Conservation (phyloP, 2,113 vertebrate genomes). For the Cichladusa arquata region DNA sequence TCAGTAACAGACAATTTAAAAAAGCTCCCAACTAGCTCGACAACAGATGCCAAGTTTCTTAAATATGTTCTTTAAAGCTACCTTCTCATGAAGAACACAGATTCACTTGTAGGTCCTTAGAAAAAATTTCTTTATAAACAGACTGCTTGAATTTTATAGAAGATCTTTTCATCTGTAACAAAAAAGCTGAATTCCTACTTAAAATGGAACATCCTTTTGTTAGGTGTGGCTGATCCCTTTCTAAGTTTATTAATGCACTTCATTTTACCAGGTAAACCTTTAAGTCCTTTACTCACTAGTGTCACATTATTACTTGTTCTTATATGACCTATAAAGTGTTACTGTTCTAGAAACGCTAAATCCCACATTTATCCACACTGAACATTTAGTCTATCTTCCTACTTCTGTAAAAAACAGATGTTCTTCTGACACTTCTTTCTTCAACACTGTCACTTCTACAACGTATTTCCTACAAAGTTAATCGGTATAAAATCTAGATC, state of each 20-base stretch:
- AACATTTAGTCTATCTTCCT: conserved; percentile 7
- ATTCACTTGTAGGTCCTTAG: background rate
- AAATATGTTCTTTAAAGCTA: conserved; percentile 22
- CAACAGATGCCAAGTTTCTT: background rate
- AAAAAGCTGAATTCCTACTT: background rate
- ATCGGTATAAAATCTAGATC: conserved; percentile 46
- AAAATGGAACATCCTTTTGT: background rate
- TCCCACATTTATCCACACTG: background rate
- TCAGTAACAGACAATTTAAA: background rate
- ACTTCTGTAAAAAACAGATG: background rate
- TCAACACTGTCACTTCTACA: background rate
- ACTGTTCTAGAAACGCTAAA: conserved; percentile 18
- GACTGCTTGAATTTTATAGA: background rate
- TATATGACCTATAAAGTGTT: background rate
- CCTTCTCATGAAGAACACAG: background rate
- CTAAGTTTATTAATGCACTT: conserved; percentile 12
- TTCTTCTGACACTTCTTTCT: background rate
- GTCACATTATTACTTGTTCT: background rate
- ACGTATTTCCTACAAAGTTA: background rate
- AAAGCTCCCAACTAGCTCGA: background rate
- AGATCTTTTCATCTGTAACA: background rate
- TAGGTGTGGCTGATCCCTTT: background rate
- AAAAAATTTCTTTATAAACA: background rate
- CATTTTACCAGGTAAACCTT: conserved; percentile 35
- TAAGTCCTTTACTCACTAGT: conserved; percentile 22